phyloP scores from a whole-genome alignment of 92 coral and sea anemone species.

The Paramuricea clavata region DNA sequence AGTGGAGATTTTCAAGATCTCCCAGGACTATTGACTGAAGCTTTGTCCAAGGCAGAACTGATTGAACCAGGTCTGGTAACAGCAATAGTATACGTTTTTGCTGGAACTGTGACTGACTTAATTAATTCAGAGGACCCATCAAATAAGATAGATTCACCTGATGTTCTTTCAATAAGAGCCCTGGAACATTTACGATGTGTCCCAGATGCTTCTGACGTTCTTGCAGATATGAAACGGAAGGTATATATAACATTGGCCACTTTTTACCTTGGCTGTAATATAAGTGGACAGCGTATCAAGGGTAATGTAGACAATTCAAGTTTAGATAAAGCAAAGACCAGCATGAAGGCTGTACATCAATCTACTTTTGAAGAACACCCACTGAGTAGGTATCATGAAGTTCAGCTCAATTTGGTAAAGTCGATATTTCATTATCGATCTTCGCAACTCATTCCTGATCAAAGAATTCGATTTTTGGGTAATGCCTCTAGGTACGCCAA shows the following conservation, averaged over 20 bases:
- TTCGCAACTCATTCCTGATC: not conserved
- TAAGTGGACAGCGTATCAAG: not conserved
- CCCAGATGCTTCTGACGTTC: conserved; percentile 1
- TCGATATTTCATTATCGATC: not conserved
- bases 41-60: conserved; percentile 22
- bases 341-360: not conserved
- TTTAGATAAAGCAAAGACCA: not conserved
- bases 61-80: conserved; percentile 45
- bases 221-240: conserved; percentile 34
- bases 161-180: conserved; percentile 2
- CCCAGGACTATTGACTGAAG: not conserved
- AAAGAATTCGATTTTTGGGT: not conserved
- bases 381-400: not conserved
- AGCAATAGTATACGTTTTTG: conserved; percentile 30
- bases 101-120: conserved; percentile 26
- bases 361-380: not conserved
- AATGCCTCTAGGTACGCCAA: not conserved
- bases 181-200: not conserved
- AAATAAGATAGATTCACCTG: conserved; percentile 14
- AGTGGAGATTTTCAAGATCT: conserved; percentile 17
- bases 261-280: not conserved
- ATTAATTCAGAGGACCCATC: not conserved
- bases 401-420: not conserved
- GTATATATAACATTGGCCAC: conserved; percentile 19
- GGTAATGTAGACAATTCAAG: not conserved